Base-by-base conservation (phyloP, 2,113 vertebrate species). In the Monopterus albus region DNA sequence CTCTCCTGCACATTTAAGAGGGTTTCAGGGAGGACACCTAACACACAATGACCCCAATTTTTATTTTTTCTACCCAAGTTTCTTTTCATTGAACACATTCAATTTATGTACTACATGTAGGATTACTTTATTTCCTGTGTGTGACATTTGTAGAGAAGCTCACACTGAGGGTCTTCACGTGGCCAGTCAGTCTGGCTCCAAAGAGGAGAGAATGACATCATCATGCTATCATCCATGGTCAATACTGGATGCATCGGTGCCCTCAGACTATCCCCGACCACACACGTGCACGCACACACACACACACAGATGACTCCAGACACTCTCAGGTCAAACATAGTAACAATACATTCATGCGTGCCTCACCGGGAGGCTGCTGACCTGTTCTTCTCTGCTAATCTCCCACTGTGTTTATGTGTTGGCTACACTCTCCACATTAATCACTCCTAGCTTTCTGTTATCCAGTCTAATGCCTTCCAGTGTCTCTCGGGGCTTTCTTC, bases 131-230 rank as follows among this genome's bases (percentile, higher is more conserved):
- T 10, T 26, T 23, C 20, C 28, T 21, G 23, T n/a, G n/a, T 46
- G 23, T 25, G 35, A 18, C 43, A 46, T 66, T 40, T 52, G 20
- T 18, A 50, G 9, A 52, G 1, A 56, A 33, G 0, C 18, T 17
- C 5, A 60, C 43, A 11, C 26, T 21, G 14, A 38, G 43, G 58
- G 42, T 68, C 43, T 65, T 75, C 50, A 4, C 40, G 53, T 10
- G 28, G 77, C 47, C 80, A 70, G 82, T 58, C 83, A 63, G 84
- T 67, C 83, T 85, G 80, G 86, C 86, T 79, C 72, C 77, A 26
- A 36, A 60, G 7, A 52, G 52, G 51, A 50, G 50, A 21, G 46
- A 47, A 77, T 83, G 83, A 79, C 86, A 85, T 88, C 86, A 88
- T 68, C 42, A 42, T 10, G 6, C 68, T 28, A 71, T 74, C 83